Percentiles rank a stretch among this genome's conserved stretches.
Conservation (phyloP, 2,113 vertebrate genomes). For the Columba janthina region DNA sequence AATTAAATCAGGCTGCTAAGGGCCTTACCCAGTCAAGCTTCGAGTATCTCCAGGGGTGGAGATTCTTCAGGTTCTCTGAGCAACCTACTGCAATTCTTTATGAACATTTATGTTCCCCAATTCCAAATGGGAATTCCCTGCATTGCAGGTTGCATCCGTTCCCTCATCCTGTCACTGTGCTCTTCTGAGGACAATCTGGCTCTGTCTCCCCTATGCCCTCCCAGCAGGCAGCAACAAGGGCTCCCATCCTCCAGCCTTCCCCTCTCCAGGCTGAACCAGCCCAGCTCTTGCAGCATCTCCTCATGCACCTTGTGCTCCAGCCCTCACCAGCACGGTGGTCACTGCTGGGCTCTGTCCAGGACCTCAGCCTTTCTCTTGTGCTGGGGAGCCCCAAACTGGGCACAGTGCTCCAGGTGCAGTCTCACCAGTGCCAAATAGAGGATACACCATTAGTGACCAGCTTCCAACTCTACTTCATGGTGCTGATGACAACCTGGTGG, state of each 20-base stretch:
- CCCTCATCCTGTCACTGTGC: not conserved
- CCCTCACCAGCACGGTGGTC: not conserved
- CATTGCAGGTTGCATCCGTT: not conserved
- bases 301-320: not conserved
- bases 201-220: not conserved
- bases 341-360: accelerated
- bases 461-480: not conserved
- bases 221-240: not conserved
- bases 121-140: not conserved
- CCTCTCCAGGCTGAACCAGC: not conserved
- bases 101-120: not conserved
- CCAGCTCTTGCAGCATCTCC: not conserved
- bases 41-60: not conserved
- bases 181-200: not conserved
- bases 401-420: not conserved
- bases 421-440: not conserved
- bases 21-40: not conserved
- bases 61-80: not conserved
- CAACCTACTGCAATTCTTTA: not conserved
- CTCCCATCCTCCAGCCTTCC: not conserved
- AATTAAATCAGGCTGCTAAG: not conserved
- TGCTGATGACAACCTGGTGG: not conserved
- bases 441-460: not conserved
- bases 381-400: not conserved
- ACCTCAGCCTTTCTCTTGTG: not conserved